Percentiles rank a stretch among this genome's conserved stretches.
Conservation (phyloP, 2,888 invertebrate genomes). For the Harpalus rubripes region DNA sequence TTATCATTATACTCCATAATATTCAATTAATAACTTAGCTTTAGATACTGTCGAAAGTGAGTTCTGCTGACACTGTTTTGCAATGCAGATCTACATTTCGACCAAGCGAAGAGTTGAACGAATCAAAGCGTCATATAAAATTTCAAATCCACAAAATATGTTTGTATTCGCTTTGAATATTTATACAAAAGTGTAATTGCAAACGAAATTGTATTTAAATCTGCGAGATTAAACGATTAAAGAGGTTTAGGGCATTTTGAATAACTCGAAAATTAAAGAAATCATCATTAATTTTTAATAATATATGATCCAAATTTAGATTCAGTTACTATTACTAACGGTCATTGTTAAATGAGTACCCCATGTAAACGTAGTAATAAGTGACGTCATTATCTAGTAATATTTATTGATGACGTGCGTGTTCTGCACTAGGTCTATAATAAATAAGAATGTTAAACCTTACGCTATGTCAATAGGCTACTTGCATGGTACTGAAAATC, state of each 20-base stretch:
- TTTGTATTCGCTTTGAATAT: conserved; percentile 50
- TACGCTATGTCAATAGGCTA: too few species aligned
- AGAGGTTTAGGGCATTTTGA: conserved; percentile 16
- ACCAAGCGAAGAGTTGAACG: conserved; percentile 21
- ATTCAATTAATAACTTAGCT: neutral
- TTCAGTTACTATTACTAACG: too few species aligned
- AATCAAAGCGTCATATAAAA: conserved; percentile 39
- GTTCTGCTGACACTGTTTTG: conserved; percentile 30
- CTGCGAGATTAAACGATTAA: conserved; percentile 38
- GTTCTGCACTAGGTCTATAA: too few species aligned
- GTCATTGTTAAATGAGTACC: too few species aligned
- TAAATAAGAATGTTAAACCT: too few species aligned
- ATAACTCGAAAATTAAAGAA: neutral
- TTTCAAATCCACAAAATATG: conserved; percentile 42
- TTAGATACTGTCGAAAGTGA: conserved; percentile 31
- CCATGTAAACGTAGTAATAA: too few species aligned
- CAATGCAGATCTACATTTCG: conserved; percentile 28
- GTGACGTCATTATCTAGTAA: too few species aligned
- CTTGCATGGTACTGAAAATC: too few species aligned
- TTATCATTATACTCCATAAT: too few species aligned
- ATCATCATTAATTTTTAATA: neutral
- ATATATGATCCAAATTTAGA: too few species aligned
- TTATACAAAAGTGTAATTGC: conserved; percentile 45
- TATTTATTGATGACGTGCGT: too few species aligned
- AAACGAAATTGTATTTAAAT: conserved; percentile 36